Evolutionary conservation across 1,140 invertebrate species (phyloP), one percentile per base, ranked within the genome.

Genomic region (Saxidomus purpurata): DNA sequence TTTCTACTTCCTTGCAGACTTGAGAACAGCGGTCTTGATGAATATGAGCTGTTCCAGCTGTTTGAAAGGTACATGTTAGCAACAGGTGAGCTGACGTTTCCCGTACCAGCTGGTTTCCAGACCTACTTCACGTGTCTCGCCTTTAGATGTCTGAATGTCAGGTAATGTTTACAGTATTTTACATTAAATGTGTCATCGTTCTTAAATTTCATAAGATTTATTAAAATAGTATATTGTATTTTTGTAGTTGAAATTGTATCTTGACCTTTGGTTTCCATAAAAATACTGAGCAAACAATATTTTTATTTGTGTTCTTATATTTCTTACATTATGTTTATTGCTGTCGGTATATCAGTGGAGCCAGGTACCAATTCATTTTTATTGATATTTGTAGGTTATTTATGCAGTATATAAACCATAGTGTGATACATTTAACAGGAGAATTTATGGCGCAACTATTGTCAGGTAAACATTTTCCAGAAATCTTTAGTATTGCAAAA

Each of bases 31-130:
- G 87, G 87, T 49, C 87, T 93, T 79, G 92, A 93, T 31, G 94
- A 95, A 63, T 93, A 94, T 91, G 93, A 94, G 79, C 74, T 95
- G 63, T 95, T 95, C 74, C 94, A 94, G 76, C 67, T 95, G 76
- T 93, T 92, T 84, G 94, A 95, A 76, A 90, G 94, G 79, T 93
- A 94, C 63, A 92, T 91, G 25, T 82, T 93, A 67, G 89, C 90
- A 34, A 87, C 90, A n/a, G 59, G 87, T n/a, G 94, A 95, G 40
- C 61, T 92, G 15, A 90, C 87, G 22, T 95, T 93, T 63, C 94
- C 94, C 31, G n/a, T 93, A 36, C 93, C 94, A 8, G 63, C 90
- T 87, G 93, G 93, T 25, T 94, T 94, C 90, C 83, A 52, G 3
- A 91, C 92, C 0, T 94, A 92, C 52, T 93, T 93, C 76, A 91